Conservation (phyloP, 2,113 vertebrate species). For the Talpa occidentalis region DNA sequence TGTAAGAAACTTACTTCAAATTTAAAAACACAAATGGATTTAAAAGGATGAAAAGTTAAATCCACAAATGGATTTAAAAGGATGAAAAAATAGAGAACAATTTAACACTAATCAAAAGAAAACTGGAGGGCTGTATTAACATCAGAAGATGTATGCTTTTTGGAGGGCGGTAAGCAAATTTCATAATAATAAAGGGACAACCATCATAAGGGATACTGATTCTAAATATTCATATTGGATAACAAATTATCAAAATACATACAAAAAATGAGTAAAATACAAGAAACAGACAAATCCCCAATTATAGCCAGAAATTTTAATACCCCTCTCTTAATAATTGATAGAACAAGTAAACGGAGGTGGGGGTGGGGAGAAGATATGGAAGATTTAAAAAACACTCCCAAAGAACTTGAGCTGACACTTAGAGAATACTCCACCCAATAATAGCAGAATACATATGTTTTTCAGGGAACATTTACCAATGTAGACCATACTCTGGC, state of each 20-base stretch:
- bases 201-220: background rate
- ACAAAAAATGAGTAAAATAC: conserved; percentile 9
- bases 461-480: conserved; percentile 27
- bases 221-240: conserved; percentile 37
- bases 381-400: background rate
- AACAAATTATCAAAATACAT: conserved; percentile 31
- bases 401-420: conserved; percentile 4
- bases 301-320: background rate
- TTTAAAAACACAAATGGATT: conserved; percentile 40
- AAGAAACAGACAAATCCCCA: conserved; percentile 27
- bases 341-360: background rate
- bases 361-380: background rate
- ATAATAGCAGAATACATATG: background rate
- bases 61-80: conserved; percentile 32
- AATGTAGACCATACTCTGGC: conserved; percentile 37
- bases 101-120: conserved; percentile 30
- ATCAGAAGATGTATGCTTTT: conserved; percentile 16
- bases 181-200: conserved; percentile 5
- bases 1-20: conserved; percentile 25
- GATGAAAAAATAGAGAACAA: background rate
- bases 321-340: background rate
- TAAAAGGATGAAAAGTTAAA: background rate
- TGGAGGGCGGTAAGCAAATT: background rate
- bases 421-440: background rate
- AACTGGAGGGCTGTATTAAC: background rate